Conservation (phyloP, 2,888 invertebrate genomes). For the Fabriciana adippe region DNA sequence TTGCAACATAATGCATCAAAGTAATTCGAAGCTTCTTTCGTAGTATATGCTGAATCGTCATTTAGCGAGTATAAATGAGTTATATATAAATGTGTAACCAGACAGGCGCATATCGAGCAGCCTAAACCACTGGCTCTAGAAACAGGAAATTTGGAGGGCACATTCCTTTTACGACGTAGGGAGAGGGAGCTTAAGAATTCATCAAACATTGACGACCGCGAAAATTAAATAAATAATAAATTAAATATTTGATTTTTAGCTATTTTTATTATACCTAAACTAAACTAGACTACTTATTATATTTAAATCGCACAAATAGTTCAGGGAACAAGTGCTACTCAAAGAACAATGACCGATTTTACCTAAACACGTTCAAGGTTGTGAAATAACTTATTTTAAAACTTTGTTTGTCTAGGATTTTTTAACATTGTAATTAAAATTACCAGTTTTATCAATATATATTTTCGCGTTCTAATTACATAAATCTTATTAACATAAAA, state of each 20-base stretch:
- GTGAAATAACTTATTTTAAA: constrained; percentile 2
- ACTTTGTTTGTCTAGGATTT: neutral
- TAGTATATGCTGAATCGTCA: constrained; percentile 16
- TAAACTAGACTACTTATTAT: neutral
- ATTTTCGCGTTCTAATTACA: too few relatives aligned
- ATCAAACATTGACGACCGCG: constrained; percentile 9
- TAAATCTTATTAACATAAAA: too few relatives aligned
- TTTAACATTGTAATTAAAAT: neutral
- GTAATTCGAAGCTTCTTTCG: constrained; percentile 24
- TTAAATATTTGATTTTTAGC: neutral
- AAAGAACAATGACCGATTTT: constrained; percentile 21
- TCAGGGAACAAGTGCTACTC: constrained; percentile 1
- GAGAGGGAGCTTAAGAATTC: constrained; percentile 12
- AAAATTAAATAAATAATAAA: constrained; percentile 2
- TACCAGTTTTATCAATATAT: neutral
- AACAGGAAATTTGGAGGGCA: constrained; percentile 31
- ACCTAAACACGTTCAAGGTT: constrained; percentile 20
- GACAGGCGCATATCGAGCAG: constrained; percentile 16
- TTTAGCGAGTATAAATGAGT: constrained; percentile 1
- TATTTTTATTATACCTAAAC: neutral
- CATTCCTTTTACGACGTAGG: constrained; percentile 25
- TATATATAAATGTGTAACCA: constrained; percentile 14
- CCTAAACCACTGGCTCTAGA: constrained; percentile 26
- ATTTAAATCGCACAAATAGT: constrained; percentile 8
- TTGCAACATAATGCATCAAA: constrained; percentile 13